These are phyloP conservation scores for Dasysyrphus tricinctus DNA, from an alignment of 2,888 invertebrate genomes.

Conservation along the genomic window DNA sequence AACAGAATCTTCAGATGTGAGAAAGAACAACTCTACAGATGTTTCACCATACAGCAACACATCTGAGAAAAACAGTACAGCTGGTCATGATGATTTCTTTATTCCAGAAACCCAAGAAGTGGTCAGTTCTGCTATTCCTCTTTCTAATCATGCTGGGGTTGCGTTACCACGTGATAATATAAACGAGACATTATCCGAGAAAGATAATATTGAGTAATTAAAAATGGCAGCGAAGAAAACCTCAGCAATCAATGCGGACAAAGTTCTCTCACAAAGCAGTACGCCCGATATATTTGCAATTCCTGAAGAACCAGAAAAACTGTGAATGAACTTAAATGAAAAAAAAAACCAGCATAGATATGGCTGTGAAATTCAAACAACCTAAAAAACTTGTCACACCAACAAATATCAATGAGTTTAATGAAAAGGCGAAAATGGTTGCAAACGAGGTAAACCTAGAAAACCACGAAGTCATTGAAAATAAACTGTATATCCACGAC, in stretches of 20 bases:
- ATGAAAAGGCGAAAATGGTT: too few species aligned
- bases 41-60: constrained; percentile 35
- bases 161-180: constrained; percentile 35
- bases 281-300: too few species aligned
- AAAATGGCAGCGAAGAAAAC: constrained; percentile 72
- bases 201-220: constrained; percentile 70
- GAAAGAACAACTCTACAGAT: constrained; percentile 11
- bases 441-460: too few species aligned
- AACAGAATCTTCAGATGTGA: too few species aligned
- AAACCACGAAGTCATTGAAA: too few species aligned
- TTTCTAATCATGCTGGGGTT: constrained; percentile 52
- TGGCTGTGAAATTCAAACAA: too few species aligned
- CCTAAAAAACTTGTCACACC: too few species aligned
- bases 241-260: constrained; percentile 38
- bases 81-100: constrained; percentile 76
- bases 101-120: constrained; percentile 79
- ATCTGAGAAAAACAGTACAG: constrained; percentile 21
- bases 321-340: too few species aligned
- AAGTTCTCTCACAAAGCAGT: neutral
- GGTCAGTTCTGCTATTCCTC: neutral
- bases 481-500: too few species aligned
- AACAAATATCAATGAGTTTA: too few species aligned
- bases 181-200: constrained; percentile 21
- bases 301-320: too few species aligned
- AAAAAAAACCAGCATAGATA: too few species aligned